Base-by-base conservation (phyloP, 2,113 vertebrate species). In the Rana temporaria region DNA sequence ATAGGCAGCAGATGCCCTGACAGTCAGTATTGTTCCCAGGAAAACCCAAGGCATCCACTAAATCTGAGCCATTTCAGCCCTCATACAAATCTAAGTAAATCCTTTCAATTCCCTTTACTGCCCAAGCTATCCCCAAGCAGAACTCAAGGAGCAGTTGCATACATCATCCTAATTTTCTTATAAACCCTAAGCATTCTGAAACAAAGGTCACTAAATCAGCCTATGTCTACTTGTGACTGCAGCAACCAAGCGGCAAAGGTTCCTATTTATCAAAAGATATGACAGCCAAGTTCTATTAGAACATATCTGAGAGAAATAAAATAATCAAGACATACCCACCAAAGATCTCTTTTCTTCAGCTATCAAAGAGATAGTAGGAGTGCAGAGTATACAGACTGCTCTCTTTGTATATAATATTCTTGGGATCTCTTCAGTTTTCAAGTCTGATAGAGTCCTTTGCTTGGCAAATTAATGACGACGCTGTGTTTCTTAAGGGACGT, bases 401-500 rank as follows among this genome's bases (percentile, higher is more conserved):
- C 95, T 94, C 93, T 94, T 93, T 92, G 94, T 93, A 94, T 95
- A 97, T 96, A 96, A 96, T 96, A 98, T 97, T 98, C 97, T 97
- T 96, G 97, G 95, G 96, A 98, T 97, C 97, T 97, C 96, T 99
- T 98, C 97, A 98, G 96, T 98, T 99, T 97, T 97, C 98, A 96
- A 99, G 96, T 97, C 97, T 97, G 96, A 99, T 98, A 99, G 97
- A 99, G 97, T 98, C 97, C 98, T 99, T 92, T 94, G 93, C 93
- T 93, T 94, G 94, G 94, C 96, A 98, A 98, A 99, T 99, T 99
- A 99, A 99, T 99, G 98, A 99, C 97, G 98, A 96, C 95, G 98
- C 96, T 95, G 95, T 96, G 97, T 98, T 99, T 99, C 97, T 95
- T 98, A 97, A 97, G 97, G 97, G 97, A 98, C 96, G 96, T 96